These are phyloP conservation scores for Tamias sibiricus DNA, from an alignment of 2,113 vertebrate genomes.

Conservation along the genomic window DNA sequence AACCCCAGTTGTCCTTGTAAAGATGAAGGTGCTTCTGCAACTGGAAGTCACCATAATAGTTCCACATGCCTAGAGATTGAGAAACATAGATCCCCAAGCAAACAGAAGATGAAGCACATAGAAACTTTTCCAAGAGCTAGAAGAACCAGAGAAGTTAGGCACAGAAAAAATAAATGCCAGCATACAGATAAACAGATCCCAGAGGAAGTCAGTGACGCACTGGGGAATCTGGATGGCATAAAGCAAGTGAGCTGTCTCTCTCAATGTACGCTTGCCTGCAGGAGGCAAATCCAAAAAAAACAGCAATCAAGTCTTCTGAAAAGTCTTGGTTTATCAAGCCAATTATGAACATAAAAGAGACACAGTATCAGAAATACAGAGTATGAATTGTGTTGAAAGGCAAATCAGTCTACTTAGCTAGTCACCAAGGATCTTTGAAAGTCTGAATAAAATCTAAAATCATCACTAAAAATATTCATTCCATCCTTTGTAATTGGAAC, in stretches of 20 bases:
- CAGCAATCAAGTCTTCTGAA: not conserved
- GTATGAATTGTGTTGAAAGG: slow-evolving; percentile 8
- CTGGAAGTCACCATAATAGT: not conserved
- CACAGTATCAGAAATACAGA: not conserved
- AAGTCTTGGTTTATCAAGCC: not conserved
- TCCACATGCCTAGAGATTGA: not conserved
- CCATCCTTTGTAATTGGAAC: slow-evolving; percentile 35
- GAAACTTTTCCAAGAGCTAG: not conserved
- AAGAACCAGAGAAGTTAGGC: not conserved
- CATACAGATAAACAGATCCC: not conserved
- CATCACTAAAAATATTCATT: not conserved
- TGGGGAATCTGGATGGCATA: not conserved
- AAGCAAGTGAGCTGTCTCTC: not conserved
- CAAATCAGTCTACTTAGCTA: not conserved
- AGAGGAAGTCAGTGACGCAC: not conserved
- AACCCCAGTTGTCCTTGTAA: not conserved
- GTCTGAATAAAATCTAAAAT: not conserved
- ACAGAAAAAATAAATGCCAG: not conserved
- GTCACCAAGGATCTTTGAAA: not conserved
- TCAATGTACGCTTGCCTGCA: not conserved
- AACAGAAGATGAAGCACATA: not conserved
- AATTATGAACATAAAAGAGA: not conserved
- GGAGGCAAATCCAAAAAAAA: not conserved
- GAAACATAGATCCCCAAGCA: not conserved
- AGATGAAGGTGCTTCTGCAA: not conserved